Percentiles rank a stretch among this genome's conserved stretches.
These are phyloP conservation scores for Limnephilus auricula DNA, from an alignment of 2,888 invertebrate species.

Conservation along the genomic window DNA sequence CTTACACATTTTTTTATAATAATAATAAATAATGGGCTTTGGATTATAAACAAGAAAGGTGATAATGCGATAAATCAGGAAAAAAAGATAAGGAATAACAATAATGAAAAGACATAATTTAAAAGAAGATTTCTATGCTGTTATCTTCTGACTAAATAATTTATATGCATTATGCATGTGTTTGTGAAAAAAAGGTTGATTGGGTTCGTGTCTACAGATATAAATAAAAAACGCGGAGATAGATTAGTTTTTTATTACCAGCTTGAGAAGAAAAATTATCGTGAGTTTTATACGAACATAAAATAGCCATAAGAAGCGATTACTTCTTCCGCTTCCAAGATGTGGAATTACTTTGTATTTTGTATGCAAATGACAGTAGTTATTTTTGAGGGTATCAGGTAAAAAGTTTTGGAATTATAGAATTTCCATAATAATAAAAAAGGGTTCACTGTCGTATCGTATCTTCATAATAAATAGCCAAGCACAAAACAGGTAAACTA, in stretches of 20 bases:
- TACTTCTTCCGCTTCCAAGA: background rate
- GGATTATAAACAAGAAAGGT: background rate
- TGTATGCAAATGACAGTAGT: constrained; percentile 2
- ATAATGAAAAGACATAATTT: background rate
- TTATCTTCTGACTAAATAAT: background rate
- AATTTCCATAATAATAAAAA: background rate
- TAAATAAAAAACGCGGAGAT: background rate
- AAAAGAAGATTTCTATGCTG: background rate
- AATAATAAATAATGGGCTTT: background rate
- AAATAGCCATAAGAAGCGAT: background rate
- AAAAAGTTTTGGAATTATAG: background rate
- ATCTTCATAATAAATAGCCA: background rate
- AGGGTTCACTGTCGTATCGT: background rate
- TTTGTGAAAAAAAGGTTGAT: background rate
- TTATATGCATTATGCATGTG: constrained; percentile 2
- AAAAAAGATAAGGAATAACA: background rate
- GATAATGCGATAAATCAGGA: background rate
- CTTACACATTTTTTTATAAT: background rate
- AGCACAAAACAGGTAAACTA: background rate
- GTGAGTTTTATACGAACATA: background rate
- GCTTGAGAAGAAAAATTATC: background rate
- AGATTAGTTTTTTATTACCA: background rate
- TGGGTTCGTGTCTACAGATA: background rate
- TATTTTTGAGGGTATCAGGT: background rate
- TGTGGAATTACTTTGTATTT: background rate